Base-by-base conservation (phyloP, 2,113 vertebrate genomes). In the Tragelaphus imberbis region DNA sequence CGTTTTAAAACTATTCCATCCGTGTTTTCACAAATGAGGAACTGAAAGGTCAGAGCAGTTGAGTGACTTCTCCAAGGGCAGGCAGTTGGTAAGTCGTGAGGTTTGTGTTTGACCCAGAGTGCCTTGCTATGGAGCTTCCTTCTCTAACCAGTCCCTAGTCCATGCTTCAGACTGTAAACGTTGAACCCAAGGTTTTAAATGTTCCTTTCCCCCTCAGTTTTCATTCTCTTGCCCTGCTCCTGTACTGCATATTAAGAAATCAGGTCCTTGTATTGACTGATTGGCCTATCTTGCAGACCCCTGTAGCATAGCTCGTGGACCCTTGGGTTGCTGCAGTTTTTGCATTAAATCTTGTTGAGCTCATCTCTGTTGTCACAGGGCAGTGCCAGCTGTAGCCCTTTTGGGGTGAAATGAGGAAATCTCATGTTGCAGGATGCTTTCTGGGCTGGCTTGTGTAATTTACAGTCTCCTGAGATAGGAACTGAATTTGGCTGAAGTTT, bases 321-420 rank as follows among this genome's bases (percentile, higher is more conserved):
- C 36, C 56, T 55, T 27, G 15, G 21, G 11, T 49, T 86, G 44
- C 49, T 28, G 7, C 33, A 19, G 56, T 55, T 82, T 95, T 91
- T 88, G 36, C 28, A 25, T 7, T 77, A 27, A 90, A 27, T 93
- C 47, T 56, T 27, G 10, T 40, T 0, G 15, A 84, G 49, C 68
- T 61, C 91, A 21, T 59, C 19, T 36, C 27, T 93, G 7, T 65
- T 56, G 56, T 79, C 61, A 36, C 3, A 27, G 79, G 93, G 30
- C 84, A 36, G 4, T 49, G 59, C 27, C 7, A 15, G 36, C 27
- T 13, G 17, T 40, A 58, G 9, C n/a, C 28, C 27, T 80, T 82
- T 77, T 12, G n/a, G 95, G 85, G 56, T 58, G 7, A 40, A 53
- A 30, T 84, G 92, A 96, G 95, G 87, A 81, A 94, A 55, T 94